Percentiles rank a stretch among this genome's conserved stretches.
Conservation (phyloP, 1,140 invertebrate species). For the Drosophila repleta region DNA sequence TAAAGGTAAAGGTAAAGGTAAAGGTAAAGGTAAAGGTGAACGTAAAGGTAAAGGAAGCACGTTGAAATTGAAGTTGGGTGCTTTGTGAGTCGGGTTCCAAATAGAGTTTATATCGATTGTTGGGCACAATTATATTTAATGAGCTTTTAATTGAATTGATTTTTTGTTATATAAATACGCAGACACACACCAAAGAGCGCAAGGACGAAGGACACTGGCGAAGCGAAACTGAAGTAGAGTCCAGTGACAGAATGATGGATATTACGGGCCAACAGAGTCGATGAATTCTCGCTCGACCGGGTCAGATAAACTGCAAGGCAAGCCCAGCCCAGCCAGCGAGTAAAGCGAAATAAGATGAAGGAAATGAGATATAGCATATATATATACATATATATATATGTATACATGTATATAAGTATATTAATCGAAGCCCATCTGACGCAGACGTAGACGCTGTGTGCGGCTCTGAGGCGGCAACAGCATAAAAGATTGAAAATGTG, state of each 20-base stretch:
- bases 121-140: constrained; percentile 67
- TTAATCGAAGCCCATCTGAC: constrained; percentile 17
- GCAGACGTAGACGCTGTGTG: no score
- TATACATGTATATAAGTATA: constrained; percentile 5
- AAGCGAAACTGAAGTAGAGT: constrained; percentile 21
- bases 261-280: constrained; percentile 29
- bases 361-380: not conserved
- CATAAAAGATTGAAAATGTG: constrained; percentile 13
- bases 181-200: constrained; percentile 1
- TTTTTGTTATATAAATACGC: constrained; percentile 57
- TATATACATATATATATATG: no score
- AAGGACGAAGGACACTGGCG: constrained; percentile 10
- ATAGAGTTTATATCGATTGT: constrained; percentile 73
- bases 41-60: not conserved
- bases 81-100: constrained; percentile 24
- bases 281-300: constrained; percentile 32
- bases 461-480: not conserved
- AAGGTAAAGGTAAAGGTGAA: not conserved
- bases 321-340: constrained; percentile 1
- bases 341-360: constrained; percentile 21
- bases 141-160: constrained; percentile 79
- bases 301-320: constrained; percentile 35
- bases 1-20: not conserved
- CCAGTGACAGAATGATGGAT: constrained; percentile 45
- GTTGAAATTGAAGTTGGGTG: constrained; percentile 1